Evolutionary conservation across 2,113 vertebrate species (phyloP), one percentile per base, ranked within the genome.

Genomic region (Gadus chalcogrammus): DNA sequence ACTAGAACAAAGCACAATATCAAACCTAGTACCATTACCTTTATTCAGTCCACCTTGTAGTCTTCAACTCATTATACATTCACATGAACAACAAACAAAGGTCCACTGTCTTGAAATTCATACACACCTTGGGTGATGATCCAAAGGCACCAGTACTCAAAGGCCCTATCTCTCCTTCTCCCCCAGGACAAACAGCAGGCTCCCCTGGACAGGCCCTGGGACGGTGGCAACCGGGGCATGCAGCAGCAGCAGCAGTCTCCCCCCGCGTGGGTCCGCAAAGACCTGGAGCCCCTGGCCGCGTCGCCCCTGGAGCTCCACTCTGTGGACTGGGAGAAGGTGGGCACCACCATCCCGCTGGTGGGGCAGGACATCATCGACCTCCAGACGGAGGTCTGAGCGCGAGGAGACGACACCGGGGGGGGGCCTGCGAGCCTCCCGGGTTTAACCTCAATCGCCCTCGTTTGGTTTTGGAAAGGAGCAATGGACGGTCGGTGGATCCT

Each of bases 351-450:
- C 82, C 97, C 97, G 1, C 86, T 99, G 84, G 96, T 97, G 91
- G 96, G 95, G 77, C 97, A 99, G 92, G 97, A 99, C 93, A 95
- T 97, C 90, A 98, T 97, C 6, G 97, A 99, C 90, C 96, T 99
- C 91, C 97, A 99, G 91, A 99, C 97, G 0, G 97, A 99, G 92
- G 97, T 99, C 92, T 99, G 95, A 98, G 88, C 42, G 79, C 15
- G 15, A 17, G 83, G 52, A 72, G 42, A 65, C 52, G 66, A 70
- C 2, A 69, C 8, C 8, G 20, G 20, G 20, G 73, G 60, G 72
- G 85, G 78, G 20, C 68, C 77, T 67, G 79, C 67, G 4, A 79
- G 79, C 79, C 74, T 60, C 88, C 85, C 85, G 73, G n/a, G 79
- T 84, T 86, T 85, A 84, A 90, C 85, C 90, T 89, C 68, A 52